phyloP scores from a whole-genome alignment of 2,113 vertebrate species.

The Cercopithecus mona region DNA sequence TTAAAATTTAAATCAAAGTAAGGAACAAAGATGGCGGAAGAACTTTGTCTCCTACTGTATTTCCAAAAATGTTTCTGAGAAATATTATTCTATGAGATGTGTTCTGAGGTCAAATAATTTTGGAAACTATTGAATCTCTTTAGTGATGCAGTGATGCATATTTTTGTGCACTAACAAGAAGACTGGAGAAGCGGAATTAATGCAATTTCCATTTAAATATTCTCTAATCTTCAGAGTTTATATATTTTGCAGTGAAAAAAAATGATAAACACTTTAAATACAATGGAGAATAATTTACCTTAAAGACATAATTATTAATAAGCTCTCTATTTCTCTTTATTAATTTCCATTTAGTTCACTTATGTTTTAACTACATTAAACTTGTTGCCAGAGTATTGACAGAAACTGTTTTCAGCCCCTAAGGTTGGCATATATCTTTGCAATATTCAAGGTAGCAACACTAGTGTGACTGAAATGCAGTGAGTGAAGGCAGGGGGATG shows the following conservation, averaged over 20 bases:
- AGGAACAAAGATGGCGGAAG: background rate
- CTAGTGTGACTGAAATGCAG: fast-evolving
- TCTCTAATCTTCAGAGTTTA: background rate
- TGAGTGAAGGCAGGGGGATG: background rate
- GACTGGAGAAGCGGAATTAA: background rate
- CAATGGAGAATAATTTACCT: background rate
- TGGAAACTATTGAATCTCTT: background rate
- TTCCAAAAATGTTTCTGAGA: background rate
- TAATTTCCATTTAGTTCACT: background rate
- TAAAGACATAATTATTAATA: background rate
- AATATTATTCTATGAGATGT: background rate
- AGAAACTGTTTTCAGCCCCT: background rate
- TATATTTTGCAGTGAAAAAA: background rate
- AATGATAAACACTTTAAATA: background rate
- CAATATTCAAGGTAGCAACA: background rate
- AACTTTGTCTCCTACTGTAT: background rate
- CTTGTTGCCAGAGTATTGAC: background rate
- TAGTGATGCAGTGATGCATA: background rate
- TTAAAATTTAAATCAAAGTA: background rate
- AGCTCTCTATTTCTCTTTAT: background rate
- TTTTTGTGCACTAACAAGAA: background rate
- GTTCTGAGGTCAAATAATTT: slow-evolving; percentile 28
- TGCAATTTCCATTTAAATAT: background rate
- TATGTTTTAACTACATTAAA: background rate
- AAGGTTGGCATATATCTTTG: background rate